Evolutionary conservation across 2,113 vertebrate species (phyloP), one percentile per base, ranked within the genome.

Genomic region (Engraulis encrasicolus): DNA sequence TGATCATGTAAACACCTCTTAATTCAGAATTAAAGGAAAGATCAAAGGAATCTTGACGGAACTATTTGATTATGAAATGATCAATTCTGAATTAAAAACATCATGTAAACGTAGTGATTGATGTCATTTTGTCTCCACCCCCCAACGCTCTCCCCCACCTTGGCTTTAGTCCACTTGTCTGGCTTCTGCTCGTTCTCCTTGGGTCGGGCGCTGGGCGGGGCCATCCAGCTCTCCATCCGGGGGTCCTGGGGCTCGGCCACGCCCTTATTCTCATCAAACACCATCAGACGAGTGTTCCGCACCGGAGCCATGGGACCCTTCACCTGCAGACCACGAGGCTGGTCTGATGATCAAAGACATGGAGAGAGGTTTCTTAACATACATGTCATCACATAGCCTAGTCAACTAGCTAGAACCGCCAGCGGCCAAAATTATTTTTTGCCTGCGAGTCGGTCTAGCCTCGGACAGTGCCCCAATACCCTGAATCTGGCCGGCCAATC

Each of bases 111-210:
- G n/a, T 9, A 4, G 52, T 54, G n/a, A n/a, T n/a, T n/a, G n/a
- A n/a, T n/a, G 19, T 58, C 52, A 6, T 58, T 0, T 6, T n/a
- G n/a, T 27, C 6, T 27, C 23, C 20, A n/a, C 23, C 27, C 27
- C 27, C 27, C 31, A 66, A 15, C 20, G 11, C 31, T 9, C n/a
- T n/a, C n/a, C 58, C 6, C 0, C 61, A 88, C 87, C 85, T 89
- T 89, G 78, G 94, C 94, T 23, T 93, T 92, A 84, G 95, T 97
- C 98, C 98, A 99, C 6, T 92, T 96, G 48, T 96, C 96, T 18
- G 96, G 90, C 0, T 87, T 92, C 37, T 95, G 89, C 78, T 99
- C 97, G 2, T 99, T 99, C 90, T 99, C 98, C 84, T 99, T 99
- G 11, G 94, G 95, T 82, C 91, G 95, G 0, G 94, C 85, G 80